A percentile compares a stretch with the other conserved stretches of the same genome.
Evolutionary conservation across 2,888 invertebrate genomes (phyloP).

Genomic region (Tromatobia lineatoria): DNA sequence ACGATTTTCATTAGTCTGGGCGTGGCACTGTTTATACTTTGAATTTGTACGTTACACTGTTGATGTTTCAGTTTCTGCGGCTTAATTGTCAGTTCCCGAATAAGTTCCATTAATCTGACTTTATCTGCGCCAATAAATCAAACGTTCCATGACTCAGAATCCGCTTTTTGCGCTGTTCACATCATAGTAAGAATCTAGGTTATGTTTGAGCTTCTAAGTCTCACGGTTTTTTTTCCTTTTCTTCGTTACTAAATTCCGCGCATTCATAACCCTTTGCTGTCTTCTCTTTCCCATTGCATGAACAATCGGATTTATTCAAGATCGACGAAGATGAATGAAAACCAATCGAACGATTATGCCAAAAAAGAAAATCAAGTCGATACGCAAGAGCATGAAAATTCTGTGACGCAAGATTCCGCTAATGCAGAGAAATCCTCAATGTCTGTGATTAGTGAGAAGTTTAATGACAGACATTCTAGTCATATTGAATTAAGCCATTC

Average conservation of each 20-base stretch:
- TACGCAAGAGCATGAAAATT: neutral
- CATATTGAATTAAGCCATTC: neutral
- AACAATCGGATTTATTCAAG: neutral
- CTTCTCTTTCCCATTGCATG: neutral
- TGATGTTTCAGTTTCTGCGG: constrained; percentile 49
- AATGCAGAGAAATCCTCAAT: neutral
- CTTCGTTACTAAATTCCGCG: constrained; percentile 2
- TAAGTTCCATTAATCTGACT: constrained; percentile 3
- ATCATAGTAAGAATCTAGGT: constrained; percentile 46
- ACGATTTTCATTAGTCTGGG: constrained; percentile 66
- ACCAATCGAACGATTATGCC: neutral
- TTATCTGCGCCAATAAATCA: neutral
- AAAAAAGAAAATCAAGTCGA: neutral
- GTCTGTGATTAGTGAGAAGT: neutral
- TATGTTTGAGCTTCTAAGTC: constrained; percentile 32
- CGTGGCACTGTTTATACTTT: constrained; percentile 71
- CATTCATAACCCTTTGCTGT: constrained; percentile 13
- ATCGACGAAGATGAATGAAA: neutral
- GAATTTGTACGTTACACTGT: constrained; percentile 44
- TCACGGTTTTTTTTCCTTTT: constrained; percentile 9
- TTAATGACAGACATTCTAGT: neutral
- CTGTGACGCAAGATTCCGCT: neutral
- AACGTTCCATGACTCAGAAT: constrained; percentile 9
- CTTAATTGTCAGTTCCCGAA: neutral
- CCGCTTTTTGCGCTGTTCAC: neutral